Conservation (phyloP, 2,888 invertebrate genomes). For the Pseudococcus jackbeardsleyi region DNA sequence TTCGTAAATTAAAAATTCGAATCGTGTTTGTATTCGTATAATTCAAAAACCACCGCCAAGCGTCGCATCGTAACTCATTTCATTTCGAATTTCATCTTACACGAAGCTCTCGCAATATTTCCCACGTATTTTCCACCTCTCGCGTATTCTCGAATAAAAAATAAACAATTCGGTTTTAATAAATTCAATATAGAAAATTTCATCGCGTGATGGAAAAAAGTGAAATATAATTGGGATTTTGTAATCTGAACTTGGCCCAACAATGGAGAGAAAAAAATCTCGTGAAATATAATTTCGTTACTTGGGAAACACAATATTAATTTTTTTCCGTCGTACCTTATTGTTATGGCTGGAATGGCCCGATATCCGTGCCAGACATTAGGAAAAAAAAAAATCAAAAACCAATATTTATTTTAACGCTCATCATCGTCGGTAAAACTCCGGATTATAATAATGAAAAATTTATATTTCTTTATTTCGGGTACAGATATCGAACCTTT, state of each 20-base stretch:
- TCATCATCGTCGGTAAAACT: neutral
- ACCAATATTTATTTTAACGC: constrained; percentile 31
- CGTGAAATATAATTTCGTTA: constrained; percentile 29
- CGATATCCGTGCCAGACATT: neutral
- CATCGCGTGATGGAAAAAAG: neutral
- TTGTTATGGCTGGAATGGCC: neutral
- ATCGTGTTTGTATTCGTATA: neutral
- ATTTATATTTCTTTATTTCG: constrained; percentile 24
- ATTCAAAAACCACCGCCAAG: neutral
- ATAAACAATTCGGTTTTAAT: constrained; percentile 24
- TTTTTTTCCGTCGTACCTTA: neutral
- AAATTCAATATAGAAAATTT: constrained; percentile 27
- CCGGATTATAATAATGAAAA: constrained; percentile 31
- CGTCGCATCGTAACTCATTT: neutral
- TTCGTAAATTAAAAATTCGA: neutral
- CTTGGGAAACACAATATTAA: neutral
- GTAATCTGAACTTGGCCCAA: constrained; percentile 4
- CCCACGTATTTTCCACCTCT: neutral
- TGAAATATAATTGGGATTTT: constrained; percentile 22
- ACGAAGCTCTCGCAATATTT: neutral
- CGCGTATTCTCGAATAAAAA: neutral
- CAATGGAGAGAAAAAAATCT: neutral
- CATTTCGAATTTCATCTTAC: neutral
- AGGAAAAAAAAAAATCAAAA: constrained; percentile 32
- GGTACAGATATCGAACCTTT: constrained; percentile 1